Evolutionary conservation across 2,113 vertebrate species (phyloP), one percentile per base, ranked within the genome.

Genomic region (Salminus brasiliensis): DNA sequence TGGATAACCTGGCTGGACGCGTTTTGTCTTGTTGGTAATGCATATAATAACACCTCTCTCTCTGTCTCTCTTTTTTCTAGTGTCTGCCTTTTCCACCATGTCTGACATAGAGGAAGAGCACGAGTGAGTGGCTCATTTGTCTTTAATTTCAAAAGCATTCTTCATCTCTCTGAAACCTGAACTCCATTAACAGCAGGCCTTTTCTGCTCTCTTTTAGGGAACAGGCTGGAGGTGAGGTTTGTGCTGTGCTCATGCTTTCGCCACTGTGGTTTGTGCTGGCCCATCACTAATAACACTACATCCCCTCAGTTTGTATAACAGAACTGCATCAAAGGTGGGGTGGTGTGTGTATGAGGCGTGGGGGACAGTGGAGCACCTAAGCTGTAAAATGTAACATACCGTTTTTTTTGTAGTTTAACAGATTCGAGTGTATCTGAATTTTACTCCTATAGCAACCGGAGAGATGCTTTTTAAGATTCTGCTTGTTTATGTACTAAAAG

Each of bases 211-310:
- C 8, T 74, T 75, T 36, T 36, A 65, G 73, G 73, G 29, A 75
- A 29, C 73, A 66, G 0, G 30, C 32, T 30, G 73, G 47, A 75
- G 73, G 60, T 65, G 45, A 52, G 43, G n/a, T 10, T 63, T 29
- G 39, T 47, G 27, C 7, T 62, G 57, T 60, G n/a, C n/a, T n/a
- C n/a, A n/a, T 60, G 45, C 23, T 0, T 13, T 34, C n/a, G 29
- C 41, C 23, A 7, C 53, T 27, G 53, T n/a, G n/a, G n/a, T n/a
- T 16, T 45, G 34, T 47, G 45, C 16, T 47, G 1, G 1, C 12
- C 5, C 47, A 49, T 49, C 5, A 49, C 15, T 49, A 49, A 49
- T 49, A 21, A 2, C 21, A 6, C 18, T 49, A 3, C 0, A 15
- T 49, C 16, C 4, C 4, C 18, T 21, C 18, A 15, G 2, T 45